Conservation (phyloP, 2,113 vertebrate genomes). For the Ictidomys tridecemlineatus region DNA sequence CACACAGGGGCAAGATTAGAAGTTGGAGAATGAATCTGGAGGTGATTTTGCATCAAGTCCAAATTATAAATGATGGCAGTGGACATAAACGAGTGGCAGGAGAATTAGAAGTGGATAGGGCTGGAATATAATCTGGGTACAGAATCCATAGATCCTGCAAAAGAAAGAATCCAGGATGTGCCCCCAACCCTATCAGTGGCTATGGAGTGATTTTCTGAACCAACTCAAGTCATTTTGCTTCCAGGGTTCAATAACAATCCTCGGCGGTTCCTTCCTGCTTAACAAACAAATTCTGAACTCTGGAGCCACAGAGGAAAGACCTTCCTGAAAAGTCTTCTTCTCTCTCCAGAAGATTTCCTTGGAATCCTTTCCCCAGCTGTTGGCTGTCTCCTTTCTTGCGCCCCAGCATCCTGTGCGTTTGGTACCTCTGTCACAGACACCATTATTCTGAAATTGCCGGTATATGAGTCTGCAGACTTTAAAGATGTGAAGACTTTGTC, state of each 20-base stretch:
- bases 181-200: not conserved
- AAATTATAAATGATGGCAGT: not conserved
- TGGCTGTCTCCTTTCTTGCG: not conserved
- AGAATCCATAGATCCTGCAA: not conserved
- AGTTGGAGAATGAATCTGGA: not conserved
- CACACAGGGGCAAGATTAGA: not conserved
- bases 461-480: not conserved
- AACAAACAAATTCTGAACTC: not conserved
- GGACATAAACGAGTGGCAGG: not conserved
- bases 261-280: not conserved
- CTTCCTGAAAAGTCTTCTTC: not conserved
- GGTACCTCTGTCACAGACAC: not conserved
- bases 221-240: not conserved
- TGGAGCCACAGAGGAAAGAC: not conserved
- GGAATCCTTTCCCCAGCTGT: not conserved
- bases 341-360: not conserved
- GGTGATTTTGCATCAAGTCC: not conserved
- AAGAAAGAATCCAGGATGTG: not conserved
- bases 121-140: not conserved
- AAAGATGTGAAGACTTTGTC: not conserved
- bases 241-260: not conserved
- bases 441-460: not conserved
- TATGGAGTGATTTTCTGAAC: constrained; percentile 10
- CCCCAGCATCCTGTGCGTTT: not conserved
- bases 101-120: not conserved